A percentile compares a stretch with the other conserved stretches of the same genome.
Evolutionary conservation across 2,113 vertebrate species (phyloP).

Genomic region (Hipposideros armiger): DNA sequence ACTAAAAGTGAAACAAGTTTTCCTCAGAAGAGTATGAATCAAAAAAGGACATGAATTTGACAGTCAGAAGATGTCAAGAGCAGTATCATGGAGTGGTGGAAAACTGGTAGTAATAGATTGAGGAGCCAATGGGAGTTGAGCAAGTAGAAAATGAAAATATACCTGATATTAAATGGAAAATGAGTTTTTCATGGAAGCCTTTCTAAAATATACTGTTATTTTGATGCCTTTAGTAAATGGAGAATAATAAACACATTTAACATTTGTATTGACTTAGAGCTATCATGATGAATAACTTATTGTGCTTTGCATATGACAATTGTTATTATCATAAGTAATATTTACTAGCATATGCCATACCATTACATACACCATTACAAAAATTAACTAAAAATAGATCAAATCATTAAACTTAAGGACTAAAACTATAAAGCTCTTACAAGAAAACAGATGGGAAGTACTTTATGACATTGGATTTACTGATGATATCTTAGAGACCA

Average conservation of each 20-base stretch:
- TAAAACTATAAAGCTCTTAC: not conserved
- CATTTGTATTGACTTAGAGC: not conserved
- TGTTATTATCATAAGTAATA: not conserved
- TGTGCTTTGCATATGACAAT: not conserved
- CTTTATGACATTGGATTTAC: not conserved
- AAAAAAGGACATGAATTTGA: not conserved
- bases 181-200: not conserved
- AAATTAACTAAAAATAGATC: not conserved
- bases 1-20: not conserved
- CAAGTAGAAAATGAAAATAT: not conserved
- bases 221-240: not conserved
- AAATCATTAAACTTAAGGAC: not conserved
- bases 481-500: not conserved
- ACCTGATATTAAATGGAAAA: not conserved
- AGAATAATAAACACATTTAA: conserved; percentile 9
- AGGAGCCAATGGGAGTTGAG: not conserved
- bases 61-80: not conserved
- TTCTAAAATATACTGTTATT: not conserved
- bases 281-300: not conserved
- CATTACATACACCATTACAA: not conserved
- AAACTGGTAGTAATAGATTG: not conserved
- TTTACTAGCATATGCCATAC: not conserved
- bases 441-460: not conserved
- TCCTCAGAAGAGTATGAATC: not conserved
- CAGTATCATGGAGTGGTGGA: not conserved